Base-by-base conservation (phyloP, 1,140 invertebrate species). In the Calliphora vicina region DNA sequence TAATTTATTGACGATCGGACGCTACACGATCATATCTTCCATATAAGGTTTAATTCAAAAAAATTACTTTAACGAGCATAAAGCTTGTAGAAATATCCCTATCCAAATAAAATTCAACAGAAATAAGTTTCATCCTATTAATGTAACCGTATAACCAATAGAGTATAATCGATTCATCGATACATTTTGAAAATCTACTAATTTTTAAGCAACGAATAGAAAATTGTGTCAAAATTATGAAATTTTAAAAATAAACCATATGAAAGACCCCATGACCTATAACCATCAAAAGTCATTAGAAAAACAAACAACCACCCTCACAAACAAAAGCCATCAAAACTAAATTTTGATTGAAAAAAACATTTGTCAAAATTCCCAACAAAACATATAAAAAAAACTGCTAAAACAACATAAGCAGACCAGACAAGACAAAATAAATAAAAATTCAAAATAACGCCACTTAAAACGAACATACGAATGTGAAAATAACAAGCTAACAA, bases 321-420 rank as follows among this genome's bases (percentile, higher is more conserved):
- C 20, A 74, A n/a, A n/a, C n/a, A 35, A 35, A 35, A 6, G 35
- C 35, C 35, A 5, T 35, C 0, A 17, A 74, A 35, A 74, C 13
- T 17, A n/a, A 35, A 71, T 4, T 15, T 23, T 43, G 35, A 23
- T 67, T 67, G 20, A 25, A 67, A 23, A 10, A 78, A 43, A 78
- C 74, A 78, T 43, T 78, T 78, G 74, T 78, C 35, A 25, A 43
- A 17, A 78, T 78, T 78, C 74, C 74, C 74, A 76, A 76, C 27
- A 73, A 27, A n/a, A n/a, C n/a, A 73, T 13, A 73, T 9, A 73
- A 73, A 35, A 35, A 35, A 17, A 73, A 76, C 17, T 12, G n/a
- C 15, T n/a, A 35, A 15, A 76, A 76, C 13, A 73, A 73, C 8
- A 35, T 17, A 76, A 17, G 9, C 35, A 29, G 29, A 42, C 23